Base-by-base conservation (phyloP, 1,140 invertebrate species). In the Ips nitidus region DNA sequence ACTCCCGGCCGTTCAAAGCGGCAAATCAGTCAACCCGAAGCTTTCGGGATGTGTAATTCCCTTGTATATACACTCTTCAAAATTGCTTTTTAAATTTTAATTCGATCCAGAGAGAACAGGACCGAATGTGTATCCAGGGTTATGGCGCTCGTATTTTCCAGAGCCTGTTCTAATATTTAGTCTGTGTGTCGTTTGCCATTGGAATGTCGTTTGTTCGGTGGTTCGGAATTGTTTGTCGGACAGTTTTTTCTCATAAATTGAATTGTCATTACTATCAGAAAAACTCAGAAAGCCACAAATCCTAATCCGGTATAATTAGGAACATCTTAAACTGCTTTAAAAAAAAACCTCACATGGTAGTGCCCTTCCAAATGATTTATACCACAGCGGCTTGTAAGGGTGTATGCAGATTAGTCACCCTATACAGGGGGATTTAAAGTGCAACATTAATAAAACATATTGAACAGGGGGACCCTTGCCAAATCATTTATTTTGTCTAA, bases 71-170 rank as follows among this genome's bases (percentile, higher is more conserved):
- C 66, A 68, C 66, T 68, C 66, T 68, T 68, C 66, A 68, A 68
- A 68, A 68, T 68, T 68, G 66, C 66, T 68, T 68, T 68, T 68
- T 68, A 60, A 68, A 60, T 68, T 68, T 68, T 60, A 68, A 60
- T 68, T 68, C 57, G 45, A 60, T 68, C 57, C 58, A 41, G 56
- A 68, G 58, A 68, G 66, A 68, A 68, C 66, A 68, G 56, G 58
- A 56, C 47, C 43, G 66, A 68, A 60, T 68, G 66, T 68, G 66
- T 68, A 60, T 68, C 57, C 66, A 59, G 43, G 57, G 63, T 65
- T 65, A 65, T 65, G 6, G 63, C 61, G 57, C 57, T 67, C 55
- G 65, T 67, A 59, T 68, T 53, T 60, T 60, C 43, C 66, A 43
- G 43, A 38, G 45, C 57, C 66, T 68, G 57, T 52, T 68, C 47